Conservation (phyloP, 1,140 invertebrate genomes). For the Heliconius congener region DNA sequence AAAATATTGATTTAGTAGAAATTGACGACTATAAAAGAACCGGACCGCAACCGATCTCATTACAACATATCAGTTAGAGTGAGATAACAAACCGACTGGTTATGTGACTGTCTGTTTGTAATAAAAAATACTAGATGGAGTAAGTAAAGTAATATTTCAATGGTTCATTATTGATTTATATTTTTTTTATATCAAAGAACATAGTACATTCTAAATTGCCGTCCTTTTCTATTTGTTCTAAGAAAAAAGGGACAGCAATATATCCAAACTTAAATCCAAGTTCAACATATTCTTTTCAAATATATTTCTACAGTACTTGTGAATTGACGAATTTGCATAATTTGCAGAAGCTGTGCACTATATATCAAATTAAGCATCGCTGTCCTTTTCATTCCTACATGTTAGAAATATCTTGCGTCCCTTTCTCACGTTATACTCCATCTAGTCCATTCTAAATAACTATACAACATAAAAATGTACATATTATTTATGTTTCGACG, state of each 20-base stretch:
- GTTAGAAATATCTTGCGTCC: neutral
- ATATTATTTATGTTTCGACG: constrained; percentile 42
- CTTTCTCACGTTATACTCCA: neutral
- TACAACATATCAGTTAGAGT: neutral
- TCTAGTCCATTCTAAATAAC: neutral
- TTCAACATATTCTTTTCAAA: too few species aligned
- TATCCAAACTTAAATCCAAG: too few species aligned
- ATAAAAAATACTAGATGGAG: neutral
- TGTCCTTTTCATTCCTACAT: neutral
- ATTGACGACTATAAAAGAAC: neutral
- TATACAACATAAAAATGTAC: constrained; percentile 34
- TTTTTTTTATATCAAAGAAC: neutral
- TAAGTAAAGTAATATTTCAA: neutral
- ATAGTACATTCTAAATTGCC: too few species aligned
- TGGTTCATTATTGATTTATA: neutral
- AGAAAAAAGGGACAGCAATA: too few species aligned
- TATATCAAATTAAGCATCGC: neutral
- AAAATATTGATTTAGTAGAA: neutral
- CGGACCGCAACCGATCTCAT: neutral
- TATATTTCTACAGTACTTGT: too few species aligned
- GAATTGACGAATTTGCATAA: too few species aligned
- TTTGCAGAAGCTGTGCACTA: too few species aligned
- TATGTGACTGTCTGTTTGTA: neutral
- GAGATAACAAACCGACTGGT: neutral
- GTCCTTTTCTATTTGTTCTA: too few species aligned